phyloP scores from a whole-genome alignment of 2,113 vertebrate species.

The Ardeotis arabs region DNA sequence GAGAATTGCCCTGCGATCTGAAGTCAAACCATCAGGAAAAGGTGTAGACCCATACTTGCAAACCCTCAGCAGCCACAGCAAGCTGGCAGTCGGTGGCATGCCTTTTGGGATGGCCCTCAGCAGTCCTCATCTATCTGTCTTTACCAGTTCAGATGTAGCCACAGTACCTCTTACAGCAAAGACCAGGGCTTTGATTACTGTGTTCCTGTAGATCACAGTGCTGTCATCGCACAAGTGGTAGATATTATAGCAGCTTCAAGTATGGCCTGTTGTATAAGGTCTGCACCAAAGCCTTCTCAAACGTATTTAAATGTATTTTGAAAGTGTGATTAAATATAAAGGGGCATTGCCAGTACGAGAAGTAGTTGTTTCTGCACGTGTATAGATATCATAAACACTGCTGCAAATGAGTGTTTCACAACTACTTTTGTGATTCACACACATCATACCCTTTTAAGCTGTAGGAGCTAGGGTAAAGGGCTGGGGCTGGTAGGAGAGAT shows the following conservation, averaged over 20 bases:
- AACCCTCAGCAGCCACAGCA: neutral
- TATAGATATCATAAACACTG: neutral
- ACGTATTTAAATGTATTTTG: neutral
- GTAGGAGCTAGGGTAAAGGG: neutral
- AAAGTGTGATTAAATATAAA: neutral
- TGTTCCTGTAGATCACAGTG: neutral
- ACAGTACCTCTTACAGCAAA: neutral
- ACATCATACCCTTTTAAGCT: neutral
- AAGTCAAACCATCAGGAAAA: neutral
- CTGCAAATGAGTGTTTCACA: neutral
- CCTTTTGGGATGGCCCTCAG: neutral
- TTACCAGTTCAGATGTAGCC: neutral
- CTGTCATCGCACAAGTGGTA: fast-evolving
- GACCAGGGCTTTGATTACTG: neutral
- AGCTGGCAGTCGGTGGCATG: neutral
- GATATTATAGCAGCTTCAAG: neutral
- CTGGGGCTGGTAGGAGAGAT: neutral
- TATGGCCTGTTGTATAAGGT: neutral
- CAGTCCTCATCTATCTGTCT: neutral
- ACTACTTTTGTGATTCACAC: neutral
- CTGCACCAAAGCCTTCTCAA: neutral
- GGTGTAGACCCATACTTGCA: neutral
- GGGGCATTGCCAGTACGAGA: neutral
- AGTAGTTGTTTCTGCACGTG: neutral
- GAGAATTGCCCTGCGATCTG: neutral